Evolutionary conservation across 2,113 vertebrate species (phyloP).

Genomic region (Otis tarda): DNA sequence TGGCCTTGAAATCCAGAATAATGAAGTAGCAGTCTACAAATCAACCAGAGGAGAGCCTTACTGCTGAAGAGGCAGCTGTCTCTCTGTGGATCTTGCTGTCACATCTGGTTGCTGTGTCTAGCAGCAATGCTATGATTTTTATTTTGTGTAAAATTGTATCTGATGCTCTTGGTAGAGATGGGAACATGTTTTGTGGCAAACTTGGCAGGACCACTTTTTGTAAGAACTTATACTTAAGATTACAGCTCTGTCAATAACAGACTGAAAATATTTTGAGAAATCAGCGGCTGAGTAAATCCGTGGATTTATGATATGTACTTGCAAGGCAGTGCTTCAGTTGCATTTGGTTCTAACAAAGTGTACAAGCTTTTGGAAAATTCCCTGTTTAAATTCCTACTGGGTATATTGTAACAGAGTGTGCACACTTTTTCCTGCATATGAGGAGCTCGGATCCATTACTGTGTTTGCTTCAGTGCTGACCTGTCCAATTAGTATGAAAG

Average conservation of each 20-base stretch:
- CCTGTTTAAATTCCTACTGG: neutral
- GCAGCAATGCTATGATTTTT: neutral
- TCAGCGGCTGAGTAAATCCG: neutral
- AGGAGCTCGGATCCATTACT: neutral
- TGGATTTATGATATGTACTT: neutral
- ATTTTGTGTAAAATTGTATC: neutral
- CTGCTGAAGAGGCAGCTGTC: neutral
- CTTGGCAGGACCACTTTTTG: neutral
- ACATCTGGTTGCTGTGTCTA: neutral
- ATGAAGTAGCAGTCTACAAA: neutral
- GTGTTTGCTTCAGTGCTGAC: neutral
- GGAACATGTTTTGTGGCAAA: neutral
- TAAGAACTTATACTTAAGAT: neutral
- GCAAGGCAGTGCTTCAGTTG: neutral
- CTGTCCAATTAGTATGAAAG: neutral
- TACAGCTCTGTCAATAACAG: neutral
- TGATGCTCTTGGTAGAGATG: neutral
- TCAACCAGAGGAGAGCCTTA: neutral
- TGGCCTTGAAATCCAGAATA: neutral
- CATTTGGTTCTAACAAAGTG: neutral
- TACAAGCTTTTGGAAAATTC: neutral
- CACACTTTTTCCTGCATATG: neutral
- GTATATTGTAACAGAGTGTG: neutral
- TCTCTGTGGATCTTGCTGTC: neutral
- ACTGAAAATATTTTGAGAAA: neutral